Conservation (phyloP, 30 jellyfish, hydroid and myxozoan genomes). For the Chrysaora quinquecirrha region DNA sequence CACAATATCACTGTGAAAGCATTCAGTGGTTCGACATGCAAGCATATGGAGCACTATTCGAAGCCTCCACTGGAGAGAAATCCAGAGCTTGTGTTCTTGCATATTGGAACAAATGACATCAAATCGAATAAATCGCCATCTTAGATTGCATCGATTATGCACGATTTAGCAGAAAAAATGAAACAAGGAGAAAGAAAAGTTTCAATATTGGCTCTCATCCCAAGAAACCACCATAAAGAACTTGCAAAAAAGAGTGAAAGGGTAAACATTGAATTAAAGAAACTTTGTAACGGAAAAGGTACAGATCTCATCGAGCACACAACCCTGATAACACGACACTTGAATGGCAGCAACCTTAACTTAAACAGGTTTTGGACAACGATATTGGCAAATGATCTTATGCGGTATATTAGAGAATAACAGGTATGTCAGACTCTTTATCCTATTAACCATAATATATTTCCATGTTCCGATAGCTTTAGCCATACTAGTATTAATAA, state of each 20-base stretch:
- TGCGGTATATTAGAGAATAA: slow-evolving; percentile 38
- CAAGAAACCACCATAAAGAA: slow-evolving; percentile 7
- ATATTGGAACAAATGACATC: slow-evolving; percentile 40
- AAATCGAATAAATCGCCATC: slow-evolving; percentile 32
- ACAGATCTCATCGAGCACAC: slow-evolving; percentile 37
- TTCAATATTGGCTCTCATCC: slow-evolving; percentile 28
- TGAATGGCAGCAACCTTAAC: slow-evolving; percentile 67
- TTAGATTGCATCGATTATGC: slow-evolving; percentile 17
- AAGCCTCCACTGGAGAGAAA: slow-evolving; percentile 31
- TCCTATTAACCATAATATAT: too few species aligned
- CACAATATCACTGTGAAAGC: slow-evolving; percentile 38
- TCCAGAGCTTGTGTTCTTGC: slow-evolving; percentile 44
- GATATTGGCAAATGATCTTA: slow-evolving; percentile 29
- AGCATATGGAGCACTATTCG: slow-evolving; percentile 44
- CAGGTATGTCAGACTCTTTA: too few species aligned
- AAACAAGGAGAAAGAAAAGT: slow-evolving; percentile 24
- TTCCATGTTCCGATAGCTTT: too few species aligned
- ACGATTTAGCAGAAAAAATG: slow-evolving; percentile 29
- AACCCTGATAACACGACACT: slow-evolving; percentile 28
- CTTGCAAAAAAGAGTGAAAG: slow-evolving; percentile 10
- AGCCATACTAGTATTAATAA: too few species aligned
- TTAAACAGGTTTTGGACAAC: slow-evolving; percentile 58
- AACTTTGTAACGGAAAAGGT: slow-evolving; percentile 36
- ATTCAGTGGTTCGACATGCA: slow-evolving; percentile 46
- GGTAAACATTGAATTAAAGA: slow-evolving; percentile 31